Base-by-base conservation (phyloP, 2,797 vertebrate genomes). In the Melanotaenia maccullochi region DNA sequence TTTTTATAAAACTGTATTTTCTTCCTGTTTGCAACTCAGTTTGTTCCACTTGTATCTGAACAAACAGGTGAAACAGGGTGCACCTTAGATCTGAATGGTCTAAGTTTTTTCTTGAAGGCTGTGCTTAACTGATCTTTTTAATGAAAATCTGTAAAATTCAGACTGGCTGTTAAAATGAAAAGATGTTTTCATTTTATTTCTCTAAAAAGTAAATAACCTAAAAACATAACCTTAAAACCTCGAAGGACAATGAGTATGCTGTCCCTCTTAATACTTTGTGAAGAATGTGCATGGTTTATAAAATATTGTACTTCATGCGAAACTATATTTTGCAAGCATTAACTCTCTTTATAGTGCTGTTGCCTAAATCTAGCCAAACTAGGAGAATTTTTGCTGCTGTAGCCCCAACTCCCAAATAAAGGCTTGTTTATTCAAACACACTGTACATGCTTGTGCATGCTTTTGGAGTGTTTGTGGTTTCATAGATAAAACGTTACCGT, bases 1-100 rank as follows among this genome's bases (percentile, higher is more conserved):
- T 33, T 30, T 44, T 67, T 49, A 18, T 38, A 32, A 60, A 65
- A 35, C 2, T 56, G 14, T 60, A 49, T 82, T 72, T 65, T 75
- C 56, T 36, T 57, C 9, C 57, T 18, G 13, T 70, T 65, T 54
- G 28, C 47, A 47, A 24, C n/a, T 59, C n/a, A 60, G 56, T 62
- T 49, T 22, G 8, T 49, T 9, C 20, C 9, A 1, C 51, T 25
- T 22, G 24, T 5, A 24, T 52, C 9, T 52, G 12, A 52, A 52
- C 11, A 24, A 5, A 13, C 4, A 25, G 24, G 25, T 25, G 5
- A 13, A 25, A 4, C 9, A 24, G 11, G 4, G 16, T 42, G 4
- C 40, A 18, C 16, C 16, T 42, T 1, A 16, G 14, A 42, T 42
- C 14, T 18, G 14, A 42, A 18, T 42, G 16, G 40, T 42, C 14